A percentile compares a stretch with the other conserved stretches of the same genome.
Evolutionary conservation across 2,888 invertebrate species (phyloP).

Genomic region (Epinotia nisella): DNA sequence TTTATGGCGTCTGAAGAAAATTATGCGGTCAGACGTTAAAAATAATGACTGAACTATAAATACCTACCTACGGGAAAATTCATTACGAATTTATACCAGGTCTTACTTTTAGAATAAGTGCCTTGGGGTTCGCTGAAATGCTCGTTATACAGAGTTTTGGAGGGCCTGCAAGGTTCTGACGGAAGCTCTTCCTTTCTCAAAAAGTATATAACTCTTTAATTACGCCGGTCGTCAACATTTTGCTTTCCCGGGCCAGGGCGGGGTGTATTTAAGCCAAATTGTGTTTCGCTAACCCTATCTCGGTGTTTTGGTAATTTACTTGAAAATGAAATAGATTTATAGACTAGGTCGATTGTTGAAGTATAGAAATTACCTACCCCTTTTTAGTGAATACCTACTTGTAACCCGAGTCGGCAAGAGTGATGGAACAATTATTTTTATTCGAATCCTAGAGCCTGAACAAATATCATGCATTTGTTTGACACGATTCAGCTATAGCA

Average conservation of each 20-base stretch:
- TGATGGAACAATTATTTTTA: too few species aligned
- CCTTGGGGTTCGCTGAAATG: constrained; percentile 24
- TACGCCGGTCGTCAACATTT: constrained; percentile 37
- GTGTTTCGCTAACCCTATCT: constrained; percentile 25
- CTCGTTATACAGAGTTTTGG: constrained; percentile 13
- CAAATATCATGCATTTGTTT: too few species aligned
- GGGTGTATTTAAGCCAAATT: constrained; percentile 30
- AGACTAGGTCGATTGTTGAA: not conserved
- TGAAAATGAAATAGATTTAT: constrained; percentile 34
- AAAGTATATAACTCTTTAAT: constrained; percentile 38
- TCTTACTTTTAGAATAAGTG: constrained; percentile 31
- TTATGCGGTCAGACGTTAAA: not conserved
- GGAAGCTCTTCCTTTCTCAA: constrained; percentile 28
- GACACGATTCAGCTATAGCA: too few species aligned
- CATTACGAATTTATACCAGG: constrained; percentile 17
- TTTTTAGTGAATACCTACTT: too few species aligned
- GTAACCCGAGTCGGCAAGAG: too few species aligned
- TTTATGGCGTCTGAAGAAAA: not conserved
- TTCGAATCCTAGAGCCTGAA: too few species aligned
- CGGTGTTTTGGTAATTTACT: constrained; percentile 19
- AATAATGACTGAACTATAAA: not conserved
- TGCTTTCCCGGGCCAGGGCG: constrained; percentile 1
- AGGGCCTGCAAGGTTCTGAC: constrained; percentile 5
- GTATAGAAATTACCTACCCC: not conserved
- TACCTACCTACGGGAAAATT: constrained; percentile 9